These are phyloP conservation scores for Cylas formicarius DNA, from an alignment of 1,140 invertebrate species.

Conservation along the genomic window DNA sequence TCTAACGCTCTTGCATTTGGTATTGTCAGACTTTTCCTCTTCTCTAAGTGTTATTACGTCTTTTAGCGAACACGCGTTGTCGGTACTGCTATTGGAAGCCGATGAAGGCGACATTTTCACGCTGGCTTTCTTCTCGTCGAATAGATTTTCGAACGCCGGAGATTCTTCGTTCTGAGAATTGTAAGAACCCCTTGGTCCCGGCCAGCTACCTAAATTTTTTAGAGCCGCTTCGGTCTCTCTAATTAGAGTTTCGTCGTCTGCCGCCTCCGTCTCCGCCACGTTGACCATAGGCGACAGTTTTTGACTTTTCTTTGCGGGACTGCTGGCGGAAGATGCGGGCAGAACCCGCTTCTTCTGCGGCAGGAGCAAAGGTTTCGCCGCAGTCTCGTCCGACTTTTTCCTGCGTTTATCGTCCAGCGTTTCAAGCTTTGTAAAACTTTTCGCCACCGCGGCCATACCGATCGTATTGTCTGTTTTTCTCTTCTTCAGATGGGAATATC, in stretches of 20 bases:
- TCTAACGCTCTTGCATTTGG: conserved; percentile 26
- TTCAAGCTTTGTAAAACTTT: conserved; percentile 42
- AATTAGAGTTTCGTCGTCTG: conserved; percentile 72
- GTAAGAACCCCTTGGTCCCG: conserved; percentile 57
- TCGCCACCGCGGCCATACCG: conserved; percentile 36
- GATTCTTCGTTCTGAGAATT: conserved; percentile 62
- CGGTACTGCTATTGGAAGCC: conserved; percentile 53
- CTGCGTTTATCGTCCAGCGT: conserved; percentile 43
- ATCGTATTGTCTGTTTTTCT: conserved; percentile 42
- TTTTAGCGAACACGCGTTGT: conserved; percentile 52
- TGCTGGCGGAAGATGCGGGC: conserved; percentile 41
- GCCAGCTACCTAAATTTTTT: conserved; percentile 74
- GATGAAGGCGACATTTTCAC: conserved; percentile 58
- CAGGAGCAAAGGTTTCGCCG: conserved; percentile 44
- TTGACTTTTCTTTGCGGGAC: conserved; percentile 48
- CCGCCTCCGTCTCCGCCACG: conserved; percentile 46
- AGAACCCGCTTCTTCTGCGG: conserved; percentile 58
- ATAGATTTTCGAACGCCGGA: conserved; percentile 75
- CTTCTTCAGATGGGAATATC: conserved; percentile 49
- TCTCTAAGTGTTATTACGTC: conserved; percentile 59
- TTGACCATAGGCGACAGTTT: conserved; percentile 26
- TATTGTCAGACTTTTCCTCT: conserved; percentile 37
- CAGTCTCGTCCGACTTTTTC: conserved; percentile 44
- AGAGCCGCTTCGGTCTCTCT: conserved; percentile 78
- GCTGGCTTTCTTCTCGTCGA: conserved; percentile 68